Conservation (phyloP, 2,113 vertebrate genomes). For the Pipa parva region DNA sequence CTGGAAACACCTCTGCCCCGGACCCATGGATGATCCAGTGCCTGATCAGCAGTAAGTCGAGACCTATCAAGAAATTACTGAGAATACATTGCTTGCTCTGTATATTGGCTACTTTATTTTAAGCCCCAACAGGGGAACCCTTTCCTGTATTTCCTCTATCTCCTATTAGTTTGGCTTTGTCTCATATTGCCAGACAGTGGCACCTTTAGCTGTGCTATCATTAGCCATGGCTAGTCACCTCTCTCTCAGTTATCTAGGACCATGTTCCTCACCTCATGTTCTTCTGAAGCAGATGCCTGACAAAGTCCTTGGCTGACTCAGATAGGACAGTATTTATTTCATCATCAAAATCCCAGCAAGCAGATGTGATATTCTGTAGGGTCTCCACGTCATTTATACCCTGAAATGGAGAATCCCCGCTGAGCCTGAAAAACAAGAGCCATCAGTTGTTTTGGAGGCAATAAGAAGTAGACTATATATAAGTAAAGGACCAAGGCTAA, state of each 20-base stretch:
- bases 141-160: too few relatives aligned
- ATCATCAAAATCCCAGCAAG: slow-evolving; percentile 65
- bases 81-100: too few relatives aligned
- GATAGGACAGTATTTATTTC: slow-evolving; percentile 76
- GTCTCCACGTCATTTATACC: slow-evolving; percentile 72
- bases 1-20: slow-evolving; percentile 52
- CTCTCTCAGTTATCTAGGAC: too few relatives aligned
- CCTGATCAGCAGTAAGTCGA: slow-evolving; percentile 63
- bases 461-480: background rate
- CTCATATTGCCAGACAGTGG: too few relatives aligned
- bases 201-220: too few relatives aligned
- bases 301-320: slow-evolving; percentile 77
- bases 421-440: slow-evolving; percentile 59
- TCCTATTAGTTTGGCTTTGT: too few relatives aligned
- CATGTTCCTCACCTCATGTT: slow-evolving; percentile 56
- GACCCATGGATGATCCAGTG: slow-evolving; percentile 77
- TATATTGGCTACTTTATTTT: too few relatives aligned
- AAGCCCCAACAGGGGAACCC: too few relatives aligned
- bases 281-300: slow-evolving; percentile 70
- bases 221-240: too few relatives aligned
- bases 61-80: slow-evolving; percentile 45
- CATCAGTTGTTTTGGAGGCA: background rate
- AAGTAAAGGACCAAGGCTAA: background rate
- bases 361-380: slow-evolving; percentile 65
- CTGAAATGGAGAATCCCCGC: slow-evolving; percentile 80